A percentile compares a stretch with the other conserved stretches of the same genome.
These are phyloP conservation scores for Acipenser oxyrinchus DNA, from an alignment of 2,797 vertebrate species.

Conservation along the genomic window DNA sequence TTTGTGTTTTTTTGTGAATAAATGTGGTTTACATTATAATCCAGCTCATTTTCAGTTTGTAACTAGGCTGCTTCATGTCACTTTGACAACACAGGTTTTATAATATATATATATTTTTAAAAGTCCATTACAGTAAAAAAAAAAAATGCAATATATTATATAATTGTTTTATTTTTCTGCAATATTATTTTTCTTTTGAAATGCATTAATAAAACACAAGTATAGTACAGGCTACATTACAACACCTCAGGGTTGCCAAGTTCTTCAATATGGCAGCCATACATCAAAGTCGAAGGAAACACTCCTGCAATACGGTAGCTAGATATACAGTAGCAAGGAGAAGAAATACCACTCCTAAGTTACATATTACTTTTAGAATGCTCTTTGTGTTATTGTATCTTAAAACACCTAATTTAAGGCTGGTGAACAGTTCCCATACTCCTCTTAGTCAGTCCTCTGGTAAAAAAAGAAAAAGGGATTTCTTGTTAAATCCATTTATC, in stretches of 20 bases:
- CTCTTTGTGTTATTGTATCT: no score
- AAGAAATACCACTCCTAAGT: slow-evolving; percentile 38
- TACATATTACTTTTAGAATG: background rate
- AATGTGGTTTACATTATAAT: background rate
- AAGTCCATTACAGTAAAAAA: no score
- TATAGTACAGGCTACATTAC: no score
- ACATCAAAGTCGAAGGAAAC: background rate
- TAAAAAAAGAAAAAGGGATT: background rate
- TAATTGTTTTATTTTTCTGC: no score
- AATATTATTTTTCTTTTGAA: background rate
- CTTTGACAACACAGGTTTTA: no score
- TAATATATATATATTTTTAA: no score
- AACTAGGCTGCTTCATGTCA: no score
- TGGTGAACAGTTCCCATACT: background rate
- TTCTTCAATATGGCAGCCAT: background rate
- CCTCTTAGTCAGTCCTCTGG: background rate
- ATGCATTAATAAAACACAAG: no score
- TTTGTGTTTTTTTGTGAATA: slow-evolving; percentile 47
- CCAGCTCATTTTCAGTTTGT: no score
- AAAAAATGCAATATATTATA: no score
- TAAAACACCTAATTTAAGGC: background rate
- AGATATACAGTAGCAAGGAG: slow-evolving; percentile 17
- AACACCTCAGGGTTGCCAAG: background rate
- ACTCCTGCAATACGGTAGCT: background rate
- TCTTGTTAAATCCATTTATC: slow-evolving; percentile 16